Evolutionary conservation across 2,888 invertebrate species (phyloP), one percentile per base, ranked within the genome.

Genomic region (Perithous albicinctus): DNA sequence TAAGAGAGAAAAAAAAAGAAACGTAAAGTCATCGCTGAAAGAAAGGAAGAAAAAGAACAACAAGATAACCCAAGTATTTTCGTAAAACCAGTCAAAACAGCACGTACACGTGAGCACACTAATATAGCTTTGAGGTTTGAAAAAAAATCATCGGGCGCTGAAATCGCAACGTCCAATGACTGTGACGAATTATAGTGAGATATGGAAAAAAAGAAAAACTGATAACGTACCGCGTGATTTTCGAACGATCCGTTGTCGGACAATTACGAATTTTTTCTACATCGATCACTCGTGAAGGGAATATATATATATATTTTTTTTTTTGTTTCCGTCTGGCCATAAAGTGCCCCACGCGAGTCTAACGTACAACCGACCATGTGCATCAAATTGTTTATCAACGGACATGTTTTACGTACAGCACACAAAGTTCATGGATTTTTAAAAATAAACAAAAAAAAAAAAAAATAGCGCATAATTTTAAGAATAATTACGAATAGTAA

Each of bases 1-100:
- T 96, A 94, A 94, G 41, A 54, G 12, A 18, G 35, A 56, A 32
- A n/a, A 43, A 38, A 29, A 3, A n/a, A n/a, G n/a, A n/a, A n/a
- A 5, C 2, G 51, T 46, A 63, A 61, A 79, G 26, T 32, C 26
- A 63, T 63, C 26, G 23, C 10, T 8, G 29, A 59, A 35, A 54
- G 41, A 70, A 43, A 32, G 29, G 43, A 51, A 38, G 3, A 26
- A 69, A 48, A 54, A 61, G 29, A 67, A 63, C 18, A 76, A 38
- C 15, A 32, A 12, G 26, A 72, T 35, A 56, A 41, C 46, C 66
- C 78, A 69, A 79, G 79, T 82, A 79, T 82, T 82, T 82, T 79
- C 82, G 75, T 82, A 82, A n/a, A 79, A 46, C 43, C 72, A 29
- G 72, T 76, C 10, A 15, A 74, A 70, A 41, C 78, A 74, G 32